Evolutionary conservation across 2,888 invertebrate species (phyloP), one percentile per base, ranked within the genome.

Genomic region (Caenorhabditis imperialis): DNA sequence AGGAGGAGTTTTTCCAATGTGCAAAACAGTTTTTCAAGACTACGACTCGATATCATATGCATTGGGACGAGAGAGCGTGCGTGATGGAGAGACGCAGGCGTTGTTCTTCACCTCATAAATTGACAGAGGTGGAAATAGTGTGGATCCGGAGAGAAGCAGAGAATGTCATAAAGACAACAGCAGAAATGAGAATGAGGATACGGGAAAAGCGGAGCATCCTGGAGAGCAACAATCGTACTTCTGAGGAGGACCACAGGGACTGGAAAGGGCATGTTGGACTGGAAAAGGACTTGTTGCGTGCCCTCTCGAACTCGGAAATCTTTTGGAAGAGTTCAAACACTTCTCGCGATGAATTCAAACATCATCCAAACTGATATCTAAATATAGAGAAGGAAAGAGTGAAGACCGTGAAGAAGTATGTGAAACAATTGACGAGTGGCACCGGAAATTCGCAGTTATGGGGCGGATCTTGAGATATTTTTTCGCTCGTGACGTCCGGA

Each of bases 131-230:
- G n/a, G 27, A 63, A 45, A 62, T 47, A 63, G 54, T 54, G 48
- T 54, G 48, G 14, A 44, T 22, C 20, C 14, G 47, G 16, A 33
- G 45, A 23, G 25, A 16, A 23, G 20, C 38, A 65, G 55, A 55
- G 55, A 65, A 55, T 65, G 55, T 65, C 63, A 65, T 65, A 65
- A 65, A 63, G 63, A 63, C 54, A 63, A 54, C 54, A 62, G 23
- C 25, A 35, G 38, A 27, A 60, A 48, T 30, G 61, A 51, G 50
- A n/a, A n/a, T n/a, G n/a, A n/a, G n/a, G n/a, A n/a, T n/a, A n/a
- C n/a, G n/a, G n/a, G 10, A 30, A 30, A 30, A 30, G 7, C 7
- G 30, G 30, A 30, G 30, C 30, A 30, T 6, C 6, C 30, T n/a
- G n/a, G 30, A 30, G 30, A 30, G 7, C 6, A 30, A 10, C 30